Evolutionary conservation across 2,888 invertebrate genomes (phyloP).

Genomic region (Drosophila recens): DNA sequence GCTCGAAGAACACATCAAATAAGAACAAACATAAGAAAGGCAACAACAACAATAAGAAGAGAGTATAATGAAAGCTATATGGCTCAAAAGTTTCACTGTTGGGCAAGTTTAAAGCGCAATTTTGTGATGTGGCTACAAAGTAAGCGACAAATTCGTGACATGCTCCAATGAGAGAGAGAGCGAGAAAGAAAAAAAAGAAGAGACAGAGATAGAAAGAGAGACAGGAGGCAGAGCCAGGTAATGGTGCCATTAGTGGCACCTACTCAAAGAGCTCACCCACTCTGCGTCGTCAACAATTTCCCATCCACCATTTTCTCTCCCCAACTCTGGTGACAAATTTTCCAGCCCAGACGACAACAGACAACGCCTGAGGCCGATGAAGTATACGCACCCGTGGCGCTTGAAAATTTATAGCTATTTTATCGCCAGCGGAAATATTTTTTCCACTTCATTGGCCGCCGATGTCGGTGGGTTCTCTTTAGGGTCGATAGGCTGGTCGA

Average conservation of each 20-base stretch:
- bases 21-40: constrained; percentile 32
- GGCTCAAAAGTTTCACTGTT: constrained; percentile 62
- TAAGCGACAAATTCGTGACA: constrained; percentile 44
- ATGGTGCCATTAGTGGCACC: constrained; percentile 76
- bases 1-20: constrained; percentile 58
- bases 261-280: constrained; percentile 54
- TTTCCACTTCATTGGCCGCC: constrained; percentile 70
- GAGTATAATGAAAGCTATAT: constrained; percentile 67
- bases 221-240: constrained; percentile 47
- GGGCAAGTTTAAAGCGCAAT: constrained; percentile 65
- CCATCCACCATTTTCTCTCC: constrained; percentile 3
- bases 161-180: not conserved
- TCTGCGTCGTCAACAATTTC: constrained; percentile 32
- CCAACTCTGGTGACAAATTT: constrained; percentile 56
- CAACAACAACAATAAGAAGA: constrained; percentile 50
- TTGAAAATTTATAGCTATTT: constrained; percentile 73
- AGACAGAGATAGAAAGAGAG: not conserved
- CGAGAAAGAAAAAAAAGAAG: no score
- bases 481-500: constrained; percentile 31
- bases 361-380: constrained; percentile 20
- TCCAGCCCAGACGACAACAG: constrained; percentile 27
- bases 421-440: constrained; percentile 74
- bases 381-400: constrained; percentile 47
- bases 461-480: constrained; percentile 22
- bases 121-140: constrained; percentile 61